Percentiles rank a stretch among this genome's conserved stretches.
These are phyloP conservation scores for Eunapius fragilis DNA, from an alignment of 37 sponge, comb jelly and placozoan species.

Conservation along the genomic window DNA sequence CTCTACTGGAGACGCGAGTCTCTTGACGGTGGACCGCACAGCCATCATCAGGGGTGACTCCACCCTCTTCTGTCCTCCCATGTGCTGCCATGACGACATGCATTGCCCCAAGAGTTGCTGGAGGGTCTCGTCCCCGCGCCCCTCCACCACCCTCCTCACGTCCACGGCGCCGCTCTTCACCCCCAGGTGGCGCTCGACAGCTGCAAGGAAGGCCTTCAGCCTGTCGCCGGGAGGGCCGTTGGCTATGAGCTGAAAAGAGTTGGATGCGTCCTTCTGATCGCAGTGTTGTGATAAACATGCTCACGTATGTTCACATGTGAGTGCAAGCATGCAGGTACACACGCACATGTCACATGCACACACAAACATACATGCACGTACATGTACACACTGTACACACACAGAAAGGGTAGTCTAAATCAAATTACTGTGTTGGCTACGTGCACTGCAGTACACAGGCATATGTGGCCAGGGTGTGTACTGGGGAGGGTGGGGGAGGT, in stretches of 20 bases:
- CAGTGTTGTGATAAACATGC: not conserved
- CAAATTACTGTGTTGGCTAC: not conserved
- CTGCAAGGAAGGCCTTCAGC: constrained; percentile 36
- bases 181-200: constrained; percentile 36
- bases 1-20: not conserved
- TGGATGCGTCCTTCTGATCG: not conserved
- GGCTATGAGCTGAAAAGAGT: constrained; percentile 11
- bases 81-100: constrained; percentile 21
- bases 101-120: constrained; percentile 35
- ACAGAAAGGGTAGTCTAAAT: not conserved
- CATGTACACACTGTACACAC: too few relatives aligned
- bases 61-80: not conserved
- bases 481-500: not conserved
- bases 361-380: too few relatives aligned
- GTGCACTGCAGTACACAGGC: not conserved
- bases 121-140: constrained; percentile 47
- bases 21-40: not conserved
- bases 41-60: not conserved
- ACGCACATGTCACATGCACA: not conserved
- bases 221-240: not conserved
- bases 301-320: not conserved
- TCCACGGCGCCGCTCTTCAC: constrained; percentile 12
- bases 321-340: not conserved
- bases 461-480: not conserved
- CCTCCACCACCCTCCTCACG: constrained; percentile 5